phyloP scores from a whole-genome alignment of 2,113 vertebrate species.

The Mobula birostris region DNA sequence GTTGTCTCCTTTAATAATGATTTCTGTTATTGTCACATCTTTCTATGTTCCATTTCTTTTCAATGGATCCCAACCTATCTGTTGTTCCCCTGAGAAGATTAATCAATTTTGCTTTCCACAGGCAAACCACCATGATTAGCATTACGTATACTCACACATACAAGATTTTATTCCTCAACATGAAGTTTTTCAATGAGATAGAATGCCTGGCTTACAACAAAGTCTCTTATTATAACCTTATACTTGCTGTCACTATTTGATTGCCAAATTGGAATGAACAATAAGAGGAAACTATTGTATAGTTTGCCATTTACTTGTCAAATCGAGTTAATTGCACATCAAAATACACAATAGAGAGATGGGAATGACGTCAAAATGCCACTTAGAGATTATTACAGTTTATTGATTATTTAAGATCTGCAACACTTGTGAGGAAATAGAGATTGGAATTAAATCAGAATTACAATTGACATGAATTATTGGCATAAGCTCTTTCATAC shows the following conservation, averaged over 20 bases:
- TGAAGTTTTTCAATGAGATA: background rate
- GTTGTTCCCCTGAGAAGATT: background rate
- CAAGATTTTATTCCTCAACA: background rate
- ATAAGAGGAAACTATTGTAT: background rate
- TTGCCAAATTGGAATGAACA: background rate
- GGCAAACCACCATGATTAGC: background rate
- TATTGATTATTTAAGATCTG: background rate
- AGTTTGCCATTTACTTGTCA: background rate
- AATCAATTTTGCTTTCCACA: background rate
- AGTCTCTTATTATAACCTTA: background rate
- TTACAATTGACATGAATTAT: background rate
- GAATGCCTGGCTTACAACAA: background rate
- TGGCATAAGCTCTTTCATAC: background rate
- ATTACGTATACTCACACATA: background rate
- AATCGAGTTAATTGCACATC: background rate
- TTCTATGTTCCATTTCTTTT: background rate
- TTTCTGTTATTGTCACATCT: background rate
- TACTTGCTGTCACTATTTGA: background rate
- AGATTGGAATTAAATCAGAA: background rate
- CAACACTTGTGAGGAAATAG: slow-evolving; percentile 10
- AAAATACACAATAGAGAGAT: background rate
- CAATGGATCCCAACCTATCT: background rate
- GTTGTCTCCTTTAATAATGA: background rate
- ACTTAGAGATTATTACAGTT: slow-evolving; percentile 14
- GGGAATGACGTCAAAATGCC: background rate